Evolutionary conservation across 1,140 invertebrate species (phyloP).

Genomic region (Brachionus sp.): DNA sequence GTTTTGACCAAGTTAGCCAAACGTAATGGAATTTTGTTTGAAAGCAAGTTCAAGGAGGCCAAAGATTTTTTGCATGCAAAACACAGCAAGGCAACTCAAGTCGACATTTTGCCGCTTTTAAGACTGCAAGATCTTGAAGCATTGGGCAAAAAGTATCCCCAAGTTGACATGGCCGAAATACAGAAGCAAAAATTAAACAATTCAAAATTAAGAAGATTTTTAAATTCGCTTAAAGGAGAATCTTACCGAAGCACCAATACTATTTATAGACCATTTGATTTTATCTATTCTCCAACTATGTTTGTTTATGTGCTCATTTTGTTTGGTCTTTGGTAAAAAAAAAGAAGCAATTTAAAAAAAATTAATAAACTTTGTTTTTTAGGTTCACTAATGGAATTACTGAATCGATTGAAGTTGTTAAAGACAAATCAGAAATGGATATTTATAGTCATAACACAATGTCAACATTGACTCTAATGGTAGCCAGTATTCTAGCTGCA

Average conservation of each 20-base stretch:
- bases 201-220: slow-evolving; percentile 37
- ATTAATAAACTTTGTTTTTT: neutral
- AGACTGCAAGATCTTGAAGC: slow-evolving; percentile 24
- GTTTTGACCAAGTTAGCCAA: slow-evolving; percentile 16
- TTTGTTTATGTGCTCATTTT: slow-evolving; percentile 40
- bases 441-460: neutral
- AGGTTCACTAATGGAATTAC: slow-evolving; percentile 38
- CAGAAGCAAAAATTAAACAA: slow-evolving; percentile 38
- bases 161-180: slow-evolving; percentile 41
- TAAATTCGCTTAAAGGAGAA: slow-evolving; percentile 33
- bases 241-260: slow-evolving; percentile 44
- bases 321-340: neutral
- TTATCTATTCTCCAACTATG: slow-evolving; percentile 39
- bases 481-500: neutral
- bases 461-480: neutral
- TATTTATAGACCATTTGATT: slow-evolving; percentile 42
- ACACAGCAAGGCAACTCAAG: slow-evolving; percentile 38
- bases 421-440: neutral
- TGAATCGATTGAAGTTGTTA: slow-evolving; percentile 19
- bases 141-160: slow-evolving; percentile 43
- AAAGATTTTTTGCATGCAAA: slow-evolving; percentile 40
- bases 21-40: slow-evolving; percentile 18
- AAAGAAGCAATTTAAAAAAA: neutral
- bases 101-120: slow-evolving; percentile 30
- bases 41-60: slow-evolving; percentile 41